Evolutionary conservation across 2,113 vertebrate species (phyloP).

Genomic region (Euleptes europaea): DNA sequence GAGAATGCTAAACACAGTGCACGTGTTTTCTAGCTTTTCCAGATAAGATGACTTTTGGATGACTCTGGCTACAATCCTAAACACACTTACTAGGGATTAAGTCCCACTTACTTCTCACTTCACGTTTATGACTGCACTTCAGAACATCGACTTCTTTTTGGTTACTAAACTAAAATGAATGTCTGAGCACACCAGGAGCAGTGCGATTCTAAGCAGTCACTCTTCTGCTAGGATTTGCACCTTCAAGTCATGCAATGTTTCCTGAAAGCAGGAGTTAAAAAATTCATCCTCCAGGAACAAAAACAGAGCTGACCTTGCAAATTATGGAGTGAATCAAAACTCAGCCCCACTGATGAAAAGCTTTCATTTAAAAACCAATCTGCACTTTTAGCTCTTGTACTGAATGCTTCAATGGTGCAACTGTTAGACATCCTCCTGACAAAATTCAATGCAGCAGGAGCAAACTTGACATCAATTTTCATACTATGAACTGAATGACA

Average conservation of each 20-base stretch:
- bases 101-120: too few relatives aligned
- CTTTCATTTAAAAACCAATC: conserved; percentile 17
- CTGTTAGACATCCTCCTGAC: neutral
- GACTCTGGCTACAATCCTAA: too few relatives aligned
- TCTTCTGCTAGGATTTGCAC: too few relatives aligned
- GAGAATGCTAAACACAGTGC: too few relatives aligned
- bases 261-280: neutral
- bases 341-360: neutral
- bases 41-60: too few relatives aligned
- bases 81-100: too few relatives aligned
- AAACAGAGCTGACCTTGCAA: neutral
- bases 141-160: neutral
- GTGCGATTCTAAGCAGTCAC: too few relatives aligned
- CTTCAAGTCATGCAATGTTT: neutral
- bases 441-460: conserved; percentile 16
- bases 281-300: neutral
- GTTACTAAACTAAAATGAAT: neutral
- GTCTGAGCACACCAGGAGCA: too few relatives aligned
- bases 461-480: conserved; percentile 2
- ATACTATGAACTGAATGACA: neutral
- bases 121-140: too few relatives aligned
- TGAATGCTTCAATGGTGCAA: neutral
- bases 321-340: neutral
- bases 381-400: neutral
- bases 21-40: too few relatives aligned